A percentile compares a stretch with the other conserved stretches of the same genome.
Evolutionary conservation across 2,797 vertebrate genomes (phyloP).

Genomic region (Pseudopleuronectes americanus): DNA sequence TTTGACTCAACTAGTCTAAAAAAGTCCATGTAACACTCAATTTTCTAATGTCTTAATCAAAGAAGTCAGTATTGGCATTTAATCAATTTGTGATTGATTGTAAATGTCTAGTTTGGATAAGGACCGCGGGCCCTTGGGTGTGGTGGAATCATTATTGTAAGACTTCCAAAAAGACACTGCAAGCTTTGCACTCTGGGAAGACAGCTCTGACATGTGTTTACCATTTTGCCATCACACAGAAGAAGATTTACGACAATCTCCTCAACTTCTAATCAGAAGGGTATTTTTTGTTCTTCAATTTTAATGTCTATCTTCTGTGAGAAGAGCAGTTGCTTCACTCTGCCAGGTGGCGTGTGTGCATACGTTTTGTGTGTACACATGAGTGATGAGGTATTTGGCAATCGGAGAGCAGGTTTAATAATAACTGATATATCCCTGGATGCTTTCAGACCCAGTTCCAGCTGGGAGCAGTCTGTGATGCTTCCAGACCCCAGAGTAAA

Average conservation of each 20-base stretch:
- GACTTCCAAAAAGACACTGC: slow-evolving; percentile 46
- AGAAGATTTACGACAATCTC: slow-evolving; percentile 71
- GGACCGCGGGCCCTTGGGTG: slow-evolving; percentile 41
- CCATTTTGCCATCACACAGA: slow-evolving; percentile 71
- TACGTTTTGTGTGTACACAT: slow-evolving; percentile 29
- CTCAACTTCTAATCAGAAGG: slow-evolving; percentile 75
- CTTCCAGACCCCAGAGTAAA: slow-evolving; percentile 63
- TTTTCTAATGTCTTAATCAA: slow-evolving; percentile 25
- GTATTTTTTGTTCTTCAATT: slow-evolving; percentile 66
- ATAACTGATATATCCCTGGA: slow-evolving; percentile 76
- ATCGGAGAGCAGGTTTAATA: slow-evolving; percentile 76
- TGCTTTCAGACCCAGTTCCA: slow-evolving; percentile 68
- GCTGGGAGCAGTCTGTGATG: slow-evolving; percentile 73
- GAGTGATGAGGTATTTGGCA: slow-evolving; percentile 80
- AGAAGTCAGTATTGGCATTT: slow-evolving; percentile 34
- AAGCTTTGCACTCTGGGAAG: slow-evolving; percentile 53
- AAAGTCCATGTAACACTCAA: background rate
- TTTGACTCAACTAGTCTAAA: background rate
- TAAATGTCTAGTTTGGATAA: slow-evolving; percentile 47
- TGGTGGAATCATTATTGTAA: slow-evolving; percentile 52
- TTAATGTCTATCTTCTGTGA: slow-evolving; percentile 65
- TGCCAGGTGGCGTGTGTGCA: slow-evolving; percentile 69
- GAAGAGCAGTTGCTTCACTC: slow-evolving; percentile 59
- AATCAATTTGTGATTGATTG: slow-evolving; percentile 43
- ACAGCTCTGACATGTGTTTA: slow-evolving; percentile 75